These are phyloP conservation scores for Carapus acus DNA, from an alignment of 2,797 vertebrate genomes.

Conservation along the genomic window DNA sequence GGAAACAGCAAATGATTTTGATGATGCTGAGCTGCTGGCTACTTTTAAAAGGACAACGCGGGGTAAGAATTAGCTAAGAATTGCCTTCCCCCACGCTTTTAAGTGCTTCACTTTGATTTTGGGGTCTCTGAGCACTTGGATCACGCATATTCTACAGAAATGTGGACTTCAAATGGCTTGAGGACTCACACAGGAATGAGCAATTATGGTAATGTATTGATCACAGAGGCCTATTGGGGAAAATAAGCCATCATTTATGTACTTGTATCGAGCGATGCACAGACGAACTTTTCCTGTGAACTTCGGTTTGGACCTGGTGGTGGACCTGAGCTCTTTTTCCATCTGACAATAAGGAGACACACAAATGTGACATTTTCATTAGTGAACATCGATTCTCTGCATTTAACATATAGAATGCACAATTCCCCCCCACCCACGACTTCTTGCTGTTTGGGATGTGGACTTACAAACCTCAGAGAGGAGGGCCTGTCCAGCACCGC, in stretches of 20 bases:
- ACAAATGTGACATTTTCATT: too few relatives aligned
- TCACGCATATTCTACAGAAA: background rate
- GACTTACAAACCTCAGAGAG: slow-evolving; percentile 91
- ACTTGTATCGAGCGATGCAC: slow-evolving; percentile 97
- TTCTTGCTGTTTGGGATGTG: too few relatives aligned
- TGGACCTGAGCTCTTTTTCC: slow-evolving; percentile 87
- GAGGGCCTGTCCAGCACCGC: slow-evolving; percentile 78
- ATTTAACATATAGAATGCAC: too few relatives aligned
- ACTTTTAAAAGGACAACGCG: slow-evolving; percentile 5
- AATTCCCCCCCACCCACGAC: too few relatives aligned
- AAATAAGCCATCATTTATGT: slow-evolving; percentile 30
- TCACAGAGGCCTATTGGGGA: too few relatives aligned
- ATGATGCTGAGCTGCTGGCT: slow-evolving; percentile 4
- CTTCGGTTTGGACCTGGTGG: slow-evolving; percentile 82
- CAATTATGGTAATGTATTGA: too few relatives aligned
- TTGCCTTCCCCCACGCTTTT: background rate
- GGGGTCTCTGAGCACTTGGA: background rate
- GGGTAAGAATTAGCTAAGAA: slow-evolving; percentile 4
- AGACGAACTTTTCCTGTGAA: slow-evolving; percentile 93
- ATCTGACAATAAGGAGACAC: slow-evolving; percentile 70
- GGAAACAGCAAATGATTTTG: slow-evolving; percentile 34
- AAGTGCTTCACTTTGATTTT: background rate
- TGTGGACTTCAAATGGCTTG: too few relatives aligned
- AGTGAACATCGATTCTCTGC: too few relatives aligned
- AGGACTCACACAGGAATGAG: too few relatives aligned